phyloP scores from a whole-genome alignment of 2,888 invertebrate genomes.

The Andrena camellia region DNA sequence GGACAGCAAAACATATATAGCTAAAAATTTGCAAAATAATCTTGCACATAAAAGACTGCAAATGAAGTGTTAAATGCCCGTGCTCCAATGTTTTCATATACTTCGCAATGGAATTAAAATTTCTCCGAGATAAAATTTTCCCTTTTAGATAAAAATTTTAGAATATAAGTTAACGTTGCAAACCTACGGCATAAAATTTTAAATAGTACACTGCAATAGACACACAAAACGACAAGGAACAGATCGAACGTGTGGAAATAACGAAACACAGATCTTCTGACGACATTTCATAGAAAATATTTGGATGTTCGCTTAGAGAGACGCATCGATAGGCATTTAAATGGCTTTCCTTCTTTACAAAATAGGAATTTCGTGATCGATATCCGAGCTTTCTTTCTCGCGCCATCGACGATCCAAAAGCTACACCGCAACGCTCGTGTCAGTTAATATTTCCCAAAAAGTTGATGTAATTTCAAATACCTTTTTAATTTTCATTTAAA shows the following conservation, averaged over 20 bases:
- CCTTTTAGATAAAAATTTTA: no score
- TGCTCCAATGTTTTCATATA: background rate
- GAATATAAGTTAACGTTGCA: background rate
- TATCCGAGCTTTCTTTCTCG: background rate
- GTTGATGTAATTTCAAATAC: no score
- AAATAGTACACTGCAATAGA: constrained; percentile 8
- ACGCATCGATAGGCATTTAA: constrained; percentile 31
- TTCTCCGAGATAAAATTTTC: background rate
- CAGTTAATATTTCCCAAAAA: no score
- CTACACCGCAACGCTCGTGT: no score
- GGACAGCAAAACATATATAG: background rate
- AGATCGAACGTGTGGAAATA: constrained; percentile 14
- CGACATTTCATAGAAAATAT: constrained; percentile 67
- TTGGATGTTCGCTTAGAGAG: constrained; percentile 65
- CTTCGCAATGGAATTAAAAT: background rate
- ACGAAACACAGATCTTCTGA: constrained; percentile 15
- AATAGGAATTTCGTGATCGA: constrained; percentile 36
- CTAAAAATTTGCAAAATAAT: background rate
- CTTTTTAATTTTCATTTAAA: no score
- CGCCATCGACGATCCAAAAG: no score
- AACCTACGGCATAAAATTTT: constrained; percentile 25
- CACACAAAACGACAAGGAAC: background rate
- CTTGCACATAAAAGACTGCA: background rate
- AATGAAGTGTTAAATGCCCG: no score
- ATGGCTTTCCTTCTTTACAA: constrained; percentile 27